Evolutionary conservation across 2,888 invertebrate genomes (phyloP).

Genomic region (Liodrosophila aerea): DNA sequence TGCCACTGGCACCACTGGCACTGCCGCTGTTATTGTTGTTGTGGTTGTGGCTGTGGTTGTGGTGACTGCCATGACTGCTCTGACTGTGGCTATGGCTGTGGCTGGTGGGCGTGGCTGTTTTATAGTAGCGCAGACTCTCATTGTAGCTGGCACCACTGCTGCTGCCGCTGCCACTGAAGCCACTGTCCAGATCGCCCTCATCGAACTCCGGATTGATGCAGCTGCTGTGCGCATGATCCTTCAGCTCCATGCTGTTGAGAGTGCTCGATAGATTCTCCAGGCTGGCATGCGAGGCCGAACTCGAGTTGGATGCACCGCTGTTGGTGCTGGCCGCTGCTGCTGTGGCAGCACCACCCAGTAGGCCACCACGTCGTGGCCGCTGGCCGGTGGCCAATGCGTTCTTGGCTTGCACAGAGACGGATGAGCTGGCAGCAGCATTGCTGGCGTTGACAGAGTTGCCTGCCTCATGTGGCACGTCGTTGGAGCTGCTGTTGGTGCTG

Average conservation of each 20-base stretch:
- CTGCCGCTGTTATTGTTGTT: conserved; percentile 84
- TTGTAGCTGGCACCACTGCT: conserved; percentile 92
- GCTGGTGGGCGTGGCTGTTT: conserved; percentile 78
- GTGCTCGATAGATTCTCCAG: conserved; percentile 81
- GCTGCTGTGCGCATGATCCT: conserved; percentile 80
- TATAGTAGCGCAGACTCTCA: conserved; percentile 86
- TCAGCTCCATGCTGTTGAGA: conserved; percentile 81
- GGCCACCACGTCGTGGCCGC: conserved; percentile 72
- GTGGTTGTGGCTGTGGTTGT: conserved; percentile 53
- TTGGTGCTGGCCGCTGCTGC: too few relatives aligned
- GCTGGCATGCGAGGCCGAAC: conserved; percentile 79
- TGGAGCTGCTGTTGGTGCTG: conserved; percentile 14
- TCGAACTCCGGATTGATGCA: conserved; percentile 82
- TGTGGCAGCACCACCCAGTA: conserved; percentile 75
- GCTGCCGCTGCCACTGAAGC: conserved; percentile 86
- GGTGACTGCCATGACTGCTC: too few relatives aligned
- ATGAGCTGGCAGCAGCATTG: conserved; percentile 12
- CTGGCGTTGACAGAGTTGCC: conserved; percentile 25
- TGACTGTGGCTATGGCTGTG: conserved; percentile 47
- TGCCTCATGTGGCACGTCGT: conserved; percentile 84
- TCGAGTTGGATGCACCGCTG: conserved; percentile 38
- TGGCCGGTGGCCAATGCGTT: conserved; percentile 43
- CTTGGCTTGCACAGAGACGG: conserved; percentile 36
- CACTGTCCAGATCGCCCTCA: conserved; percentile 88
- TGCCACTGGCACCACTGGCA: conserved; percentile 92